Evolutionary conservation across 2,113 vertebrate genomes (phyloP).

Genomic region (Cyphomyrus plagiostoma): DNA sequence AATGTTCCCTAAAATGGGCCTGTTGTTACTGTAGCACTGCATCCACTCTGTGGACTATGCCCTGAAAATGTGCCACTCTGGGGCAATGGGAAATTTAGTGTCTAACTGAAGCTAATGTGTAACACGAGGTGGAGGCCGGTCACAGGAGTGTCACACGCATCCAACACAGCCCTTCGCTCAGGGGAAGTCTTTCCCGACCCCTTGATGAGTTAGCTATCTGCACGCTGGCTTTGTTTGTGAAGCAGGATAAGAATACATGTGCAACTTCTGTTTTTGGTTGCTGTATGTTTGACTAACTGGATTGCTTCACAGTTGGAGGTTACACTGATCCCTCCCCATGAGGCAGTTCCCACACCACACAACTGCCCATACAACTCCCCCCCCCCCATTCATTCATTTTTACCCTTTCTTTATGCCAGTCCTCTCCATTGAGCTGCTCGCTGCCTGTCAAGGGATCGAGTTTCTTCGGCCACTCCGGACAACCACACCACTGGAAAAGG

Average conservation of each 20-base stretch:
- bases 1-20: neutral
- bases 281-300: neutral
- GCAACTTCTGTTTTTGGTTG: neutral
- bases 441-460: constrained; percentile 96
- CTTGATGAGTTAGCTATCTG: neutral
- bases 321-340: neutral
- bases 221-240: neutral
- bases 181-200: neutral
- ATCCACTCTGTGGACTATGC: neutral
- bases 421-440: constrained; percentile 86
- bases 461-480: constrained; percentile 91
- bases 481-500: constrained; percentile 94
- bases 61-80: neutral
- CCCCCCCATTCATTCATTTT: neutral
- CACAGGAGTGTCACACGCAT: neutral
- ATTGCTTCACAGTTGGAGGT: neutral
- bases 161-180: neutral
- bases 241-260: neutral
- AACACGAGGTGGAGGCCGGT: neutral
- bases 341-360: neutral
- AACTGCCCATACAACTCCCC: neutral
- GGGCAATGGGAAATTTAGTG: neutral
- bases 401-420: constrained; percentile 56
- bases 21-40: neutral
- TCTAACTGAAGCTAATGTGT: neutral